Percentiles rank a stretch among this genome's conserved stretches.
Conservation (phyloP, 2,113 vertebrate species). For the Tor tambroides region DNA sequence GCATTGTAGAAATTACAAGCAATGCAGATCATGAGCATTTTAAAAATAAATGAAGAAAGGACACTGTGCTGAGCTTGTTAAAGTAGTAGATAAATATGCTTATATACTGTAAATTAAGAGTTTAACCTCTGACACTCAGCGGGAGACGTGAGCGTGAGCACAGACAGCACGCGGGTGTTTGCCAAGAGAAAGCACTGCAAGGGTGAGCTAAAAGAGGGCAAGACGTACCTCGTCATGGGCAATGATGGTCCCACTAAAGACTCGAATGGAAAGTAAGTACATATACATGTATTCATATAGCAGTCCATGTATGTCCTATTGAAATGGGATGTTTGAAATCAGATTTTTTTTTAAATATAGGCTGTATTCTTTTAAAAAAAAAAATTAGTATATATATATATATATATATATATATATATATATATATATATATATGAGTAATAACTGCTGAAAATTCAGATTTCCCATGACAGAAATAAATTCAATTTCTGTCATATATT, state of each 20-base stretch:
- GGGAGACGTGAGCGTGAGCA: conserved; percentile 41
- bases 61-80: conserved; percentile 1
- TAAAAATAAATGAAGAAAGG: neutral
- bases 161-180: conserved; percentile 65
- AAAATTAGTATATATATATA: too few relatives aligned
- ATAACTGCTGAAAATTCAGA: too few relatives aligned
- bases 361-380: too few relatives aligned
- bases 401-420: too few relatives aligned
- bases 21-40: neutral
- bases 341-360: neutral
- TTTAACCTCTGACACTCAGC: conserved; percentile 58
- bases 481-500: too few relatives aligned
- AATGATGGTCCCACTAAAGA: conserved; percentile 74
- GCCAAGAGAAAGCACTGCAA: conserved; percentile 74
- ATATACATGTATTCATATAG: neutral
- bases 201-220: conserved; percentile 46
- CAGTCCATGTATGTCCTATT: neutral
- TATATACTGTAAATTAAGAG: neutral
- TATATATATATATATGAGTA: too few relatives aligned
- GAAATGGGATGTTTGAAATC: neutral
- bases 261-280: conserved; percentile 66
- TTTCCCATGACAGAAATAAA: too few relatives aligned
- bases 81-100: neutral
- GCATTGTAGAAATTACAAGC: neutral
- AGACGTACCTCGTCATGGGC: conserved; percentile 76